Conservation (phyloP, 1,140 invertebrate genomes). For the Drosophila saltans region DNA sequence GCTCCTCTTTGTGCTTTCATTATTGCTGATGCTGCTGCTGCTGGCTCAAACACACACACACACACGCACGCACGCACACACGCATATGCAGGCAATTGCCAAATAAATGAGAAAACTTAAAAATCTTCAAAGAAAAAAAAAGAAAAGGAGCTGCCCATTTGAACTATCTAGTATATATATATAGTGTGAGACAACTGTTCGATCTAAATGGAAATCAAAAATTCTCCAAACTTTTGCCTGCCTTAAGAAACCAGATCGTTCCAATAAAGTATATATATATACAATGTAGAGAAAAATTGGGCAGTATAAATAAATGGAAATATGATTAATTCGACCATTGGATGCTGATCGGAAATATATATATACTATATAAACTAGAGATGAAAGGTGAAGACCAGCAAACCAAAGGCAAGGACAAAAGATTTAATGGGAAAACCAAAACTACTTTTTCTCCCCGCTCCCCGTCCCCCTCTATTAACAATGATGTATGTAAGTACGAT, state of each 20-base stretch:
- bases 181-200: neutral
- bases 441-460: too few species aligned
- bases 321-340: too few species aligned
- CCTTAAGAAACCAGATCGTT: constrained; percentile 11
- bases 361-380: too few species aligned
- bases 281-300: too few species aligned
- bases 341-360: too few species aligned
- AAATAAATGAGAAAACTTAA: constrained; percentile 64
- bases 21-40: constrained; percentile 29
- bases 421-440: neutral
- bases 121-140: constrained; percentile 33
- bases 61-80: constrained; percentile 26
- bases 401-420: neutral
- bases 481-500: constrained; percentile 10
- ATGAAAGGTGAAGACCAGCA: too few species aligned
- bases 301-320: too few species aligned
- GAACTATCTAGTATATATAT: neutral
- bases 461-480: neutral
- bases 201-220: neutral
- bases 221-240: neutral
- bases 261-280: constrained; percentile 12
- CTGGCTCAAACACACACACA: constrained; percentile 10
- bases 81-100: constrained; percentile 23
- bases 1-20: constrained; percentile 36
- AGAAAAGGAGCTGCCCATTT: constrained; percentile 21